Evolutionary conservation across 1,140 invertebrate genomes (phyloP), one percentile per base, ranked within the genome.

Genomic region (Bombus affinis): DNA sequence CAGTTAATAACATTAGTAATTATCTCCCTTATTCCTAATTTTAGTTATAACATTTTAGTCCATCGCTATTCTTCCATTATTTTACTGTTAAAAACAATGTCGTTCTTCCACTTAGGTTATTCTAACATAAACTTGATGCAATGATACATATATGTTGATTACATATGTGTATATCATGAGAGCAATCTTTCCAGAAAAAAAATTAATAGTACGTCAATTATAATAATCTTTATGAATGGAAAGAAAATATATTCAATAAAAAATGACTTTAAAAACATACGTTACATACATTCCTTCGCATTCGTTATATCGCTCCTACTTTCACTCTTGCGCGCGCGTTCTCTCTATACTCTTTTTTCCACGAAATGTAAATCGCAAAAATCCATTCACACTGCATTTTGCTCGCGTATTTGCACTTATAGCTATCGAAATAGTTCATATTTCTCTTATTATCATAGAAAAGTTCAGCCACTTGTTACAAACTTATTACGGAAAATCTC

Each of bases 1-100:
- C 92, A 93, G 90, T 92, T 90, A 93, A 91, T 93, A 93, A 92
- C 89, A 88, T 92, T 92, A 92, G 88, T 91, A 91, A 90, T 92
- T 91, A 92, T 90, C 78, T 91, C 90, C 86, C 89, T 92, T 91
- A 93, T 86, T 59, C 83, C 86, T 92, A 92, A 89, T 71, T 82
- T 88, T 85, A 88, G 72, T 91, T 79, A 86, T 88, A 88, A 84
- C 81, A 81, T 73, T 76, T 88, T 80, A 88, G 71, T 77, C n/a
- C 28, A 65, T 76, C 70, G 80, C 74, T 76, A 88, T 81, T 71
- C 66, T 57, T n/a, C 71, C 22, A 39, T 74, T 75, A 62, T 65
- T 62, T 68, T 66, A 66, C 22, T 62, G 10, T 53, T 62, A 39
- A 68, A 73, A 75, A 65, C 44, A 75, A 25, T 72, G 5, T 15